phyloP scores from a whole-genome alignment of 2,113 vertebrate species.

The Dendropsophus ebraccatus region DNA sequence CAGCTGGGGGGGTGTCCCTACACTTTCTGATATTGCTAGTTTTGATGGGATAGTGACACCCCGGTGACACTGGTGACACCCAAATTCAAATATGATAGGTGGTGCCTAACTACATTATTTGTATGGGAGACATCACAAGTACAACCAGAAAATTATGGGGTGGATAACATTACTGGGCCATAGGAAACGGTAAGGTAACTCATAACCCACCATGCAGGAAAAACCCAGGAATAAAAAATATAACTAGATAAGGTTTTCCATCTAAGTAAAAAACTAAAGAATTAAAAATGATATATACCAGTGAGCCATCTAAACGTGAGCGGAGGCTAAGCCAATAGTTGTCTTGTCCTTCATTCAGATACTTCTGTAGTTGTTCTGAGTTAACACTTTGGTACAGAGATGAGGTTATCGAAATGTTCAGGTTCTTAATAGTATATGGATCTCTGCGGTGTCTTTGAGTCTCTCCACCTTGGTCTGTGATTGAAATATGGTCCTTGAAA shows the following conservation, averaged over 20 bases:
- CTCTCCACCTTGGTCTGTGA: constrained; percentile 62
- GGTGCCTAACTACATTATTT: no score
- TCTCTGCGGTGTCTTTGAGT: constrained; percentile 72
- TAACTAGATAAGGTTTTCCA: background rate
- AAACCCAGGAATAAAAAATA: no score
- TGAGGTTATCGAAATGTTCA: constrained; percentile 84
- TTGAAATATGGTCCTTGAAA: constrained; percentile 69
- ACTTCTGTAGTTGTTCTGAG: constrained; percentile 79
- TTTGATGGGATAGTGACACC: no score
- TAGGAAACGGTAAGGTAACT: no score
- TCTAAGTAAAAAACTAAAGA: background rate
- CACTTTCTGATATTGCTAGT: no score
- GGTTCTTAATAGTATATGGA: constrained; percentile 71
- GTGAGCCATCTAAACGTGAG: constrained; percentile 68
- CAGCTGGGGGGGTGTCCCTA: no score
- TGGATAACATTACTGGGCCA: no score
- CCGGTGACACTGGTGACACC: no score
- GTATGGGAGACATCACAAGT: no score
- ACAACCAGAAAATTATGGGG: no score
- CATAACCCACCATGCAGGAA: no score
- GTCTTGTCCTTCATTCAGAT: constrained; percentile 71
- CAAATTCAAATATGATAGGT: no score
- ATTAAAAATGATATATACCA: constrained; percentile 69
- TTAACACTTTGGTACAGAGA: constrained; percentile 81
- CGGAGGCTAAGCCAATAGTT: constrained; percentile 81